phyloP scores from a whole-genome alignment of 2,797 vertebrate genomes.

The Epinephelus coioides region DNA sequence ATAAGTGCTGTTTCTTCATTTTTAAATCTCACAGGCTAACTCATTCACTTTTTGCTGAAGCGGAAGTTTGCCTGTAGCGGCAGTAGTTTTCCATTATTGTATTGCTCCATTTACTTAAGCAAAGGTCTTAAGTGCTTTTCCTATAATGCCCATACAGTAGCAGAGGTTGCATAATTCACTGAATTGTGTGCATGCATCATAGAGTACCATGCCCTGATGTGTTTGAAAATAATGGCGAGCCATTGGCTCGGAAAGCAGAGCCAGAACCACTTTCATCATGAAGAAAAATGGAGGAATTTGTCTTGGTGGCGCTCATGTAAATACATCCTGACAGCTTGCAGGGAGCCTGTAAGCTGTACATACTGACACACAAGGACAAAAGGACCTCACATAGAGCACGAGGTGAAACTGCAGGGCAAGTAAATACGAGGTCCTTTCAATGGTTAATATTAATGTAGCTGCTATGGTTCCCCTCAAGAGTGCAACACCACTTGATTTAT shows the following conservation, averaged over 20 bases:
- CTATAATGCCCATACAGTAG: not conserved
- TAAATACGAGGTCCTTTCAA: constrained; percentile 17
- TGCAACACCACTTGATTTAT: constrained; percentile 24
- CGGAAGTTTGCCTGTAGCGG: not conserved
- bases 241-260: constrained; percentile 2
- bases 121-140: constrained; percentile 17
- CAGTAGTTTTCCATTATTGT: not conserved
- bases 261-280: constrained; percentile 35
- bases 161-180: constrained; percentile 26
- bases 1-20: not conserved
- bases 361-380: constrained; percentile 22
- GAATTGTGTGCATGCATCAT: constrained; percentile 23
- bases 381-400: not conserved
- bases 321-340: constrained; percentile 16
- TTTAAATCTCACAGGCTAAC: not conserved
- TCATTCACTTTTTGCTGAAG: not conserved
- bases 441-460: constrained; percentile 3
- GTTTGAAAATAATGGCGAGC: not conserved
- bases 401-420: constrained; percentile 15
- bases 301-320: constrained; percentile 13
- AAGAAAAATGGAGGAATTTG: constrained; percentile 8
- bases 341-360: not conserved
- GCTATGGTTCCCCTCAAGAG: constrained; percentile 9
- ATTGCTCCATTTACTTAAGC: constrained; percentile 2
- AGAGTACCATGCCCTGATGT: constrained; percentile 6